phyloP scores from a whole-genome alignment of 2,888 invertebrate species.

The Lochmaea capreae region DNA sequence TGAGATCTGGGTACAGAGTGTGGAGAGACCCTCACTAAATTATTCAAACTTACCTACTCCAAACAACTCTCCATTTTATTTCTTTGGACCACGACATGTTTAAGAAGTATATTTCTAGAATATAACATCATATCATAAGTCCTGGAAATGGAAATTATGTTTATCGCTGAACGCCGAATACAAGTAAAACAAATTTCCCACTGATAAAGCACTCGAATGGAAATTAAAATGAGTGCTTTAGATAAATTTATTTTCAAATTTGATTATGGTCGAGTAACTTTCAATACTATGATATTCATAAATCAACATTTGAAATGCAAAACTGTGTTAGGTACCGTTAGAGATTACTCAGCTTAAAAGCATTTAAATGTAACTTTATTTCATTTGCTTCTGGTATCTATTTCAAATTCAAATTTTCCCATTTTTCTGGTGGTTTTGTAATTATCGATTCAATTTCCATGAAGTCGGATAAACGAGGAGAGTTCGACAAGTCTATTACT shows the following conservation, averaged over 20 bases:
- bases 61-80: too few species aligned
- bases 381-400: neutral
- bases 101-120: too few species aligned
- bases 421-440: neutral
- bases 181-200: too few species aligned
- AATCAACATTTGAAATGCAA: slow-evolving; percentile 9
- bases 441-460: neutral
- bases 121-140: too few species aligned
- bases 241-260: neutral
- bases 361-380: slow-evolving; percentile 6
- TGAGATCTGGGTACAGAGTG: too few species aligned
- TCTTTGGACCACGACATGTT: too few species aligned
- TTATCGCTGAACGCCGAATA: too few species aligned
- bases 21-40: too few species aligned
- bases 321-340: neutral
- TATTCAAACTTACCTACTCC: too few species aligned
- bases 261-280: neutral
- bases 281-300: neutral
- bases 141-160: too few species aligned
- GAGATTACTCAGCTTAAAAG: slow-evolving; percentile 12
- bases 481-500: too few species aligned
- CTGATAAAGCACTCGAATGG: neutral
- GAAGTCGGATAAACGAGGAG: neutral
- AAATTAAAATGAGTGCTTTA: neutral
- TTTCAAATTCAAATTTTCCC: neutral